Conservation (phyloP, 1,140 invertebrate species). For the Ruditapes philippinarum region DNA sequence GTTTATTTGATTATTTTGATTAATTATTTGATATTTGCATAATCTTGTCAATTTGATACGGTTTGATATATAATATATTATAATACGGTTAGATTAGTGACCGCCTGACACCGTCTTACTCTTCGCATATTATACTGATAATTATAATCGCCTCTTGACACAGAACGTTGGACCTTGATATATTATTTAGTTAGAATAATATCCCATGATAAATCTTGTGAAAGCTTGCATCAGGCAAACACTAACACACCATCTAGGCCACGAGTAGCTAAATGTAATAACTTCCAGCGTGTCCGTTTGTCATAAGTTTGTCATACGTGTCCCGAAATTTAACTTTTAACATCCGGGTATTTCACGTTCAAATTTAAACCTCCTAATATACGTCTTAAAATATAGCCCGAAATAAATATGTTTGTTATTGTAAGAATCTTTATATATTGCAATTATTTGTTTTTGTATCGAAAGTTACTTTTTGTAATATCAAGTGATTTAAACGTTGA, state of each 20-base stretch:
- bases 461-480: too few relatives aligned
- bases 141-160: background rate
- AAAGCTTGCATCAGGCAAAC: slow-evolving; percentile 15
- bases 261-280: background rate
- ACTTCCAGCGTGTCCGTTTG: background rate
- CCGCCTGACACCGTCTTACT: background rate
- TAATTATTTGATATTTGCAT: too few relatives aligned
- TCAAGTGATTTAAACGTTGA: too few relatives aligned
- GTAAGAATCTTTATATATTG: too few relatives aligned
- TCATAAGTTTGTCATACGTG: background rate
- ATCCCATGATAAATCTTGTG: background rate
- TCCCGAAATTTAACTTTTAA: background rate
- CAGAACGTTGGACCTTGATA: too few relatives aligned
- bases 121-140: background rate
- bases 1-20: too few relatives aligned
- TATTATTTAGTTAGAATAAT: background rate
- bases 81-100: background rate
- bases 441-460: too few relatives aligned
- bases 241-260: background rate
- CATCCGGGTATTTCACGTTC: background rate
- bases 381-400: background rate
- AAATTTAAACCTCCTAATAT: too few relatives aligned
- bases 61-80: background rate
- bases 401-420: background rate
- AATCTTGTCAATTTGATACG: too few relatives aligned